phyloP scores from a whole-genome alignment of 2,797 vertebrate species.

The Phoebastria nigripes region DNA sequence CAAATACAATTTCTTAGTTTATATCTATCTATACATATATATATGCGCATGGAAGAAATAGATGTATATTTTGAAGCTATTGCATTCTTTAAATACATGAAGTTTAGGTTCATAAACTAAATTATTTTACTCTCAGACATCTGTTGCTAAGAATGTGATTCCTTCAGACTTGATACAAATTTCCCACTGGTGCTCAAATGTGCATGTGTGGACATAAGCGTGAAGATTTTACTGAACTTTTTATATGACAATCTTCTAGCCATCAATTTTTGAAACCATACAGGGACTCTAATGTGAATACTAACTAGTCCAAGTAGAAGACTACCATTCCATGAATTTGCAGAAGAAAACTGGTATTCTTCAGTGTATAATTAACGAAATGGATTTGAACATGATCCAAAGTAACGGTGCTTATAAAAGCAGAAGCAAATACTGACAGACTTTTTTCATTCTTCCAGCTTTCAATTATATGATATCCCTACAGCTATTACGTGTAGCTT shows the following conservation, averaged over 20 bases:
- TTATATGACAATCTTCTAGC: background rate
- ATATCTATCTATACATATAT: background rate
- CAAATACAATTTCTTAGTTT: background rate
- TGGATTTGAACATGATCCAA: background rate
- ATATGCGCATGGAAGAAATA: rapidly evolving
- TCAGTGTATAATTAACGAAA: background rate
- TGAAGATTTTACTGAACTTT: background rate
- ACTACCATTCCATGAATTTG: background rate
- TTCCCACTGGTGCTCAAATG: background rate
- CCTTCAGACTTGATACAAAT: background rate
- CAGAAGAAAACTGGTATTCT: background rate
- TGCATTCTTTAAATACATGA: background rate
- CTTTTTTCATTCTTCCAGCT: background rate
- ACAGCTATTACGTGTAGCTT: background rate
- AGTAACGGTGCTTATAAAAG: background rate
- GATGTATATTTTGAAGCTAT: background rate
- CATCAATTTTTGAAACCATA: background rate
- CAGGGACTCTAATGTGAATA: background rate
- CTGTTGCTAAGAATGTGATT: background rate
- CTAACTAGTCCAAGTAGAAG: background rate
- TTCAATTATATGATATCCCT: background rate
- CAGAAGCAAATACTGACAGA: background rate
- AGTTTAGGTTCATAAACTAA: background rate
- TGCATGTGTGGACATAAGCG: rapidly evolving
- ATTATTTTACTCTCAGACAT: background rate